Evolutionary conservation across 2,888 invertebrate species (phyloP), one percentile per base, ranked within the genome.

Genomic region (Zeuzera pyrina): DNA sequence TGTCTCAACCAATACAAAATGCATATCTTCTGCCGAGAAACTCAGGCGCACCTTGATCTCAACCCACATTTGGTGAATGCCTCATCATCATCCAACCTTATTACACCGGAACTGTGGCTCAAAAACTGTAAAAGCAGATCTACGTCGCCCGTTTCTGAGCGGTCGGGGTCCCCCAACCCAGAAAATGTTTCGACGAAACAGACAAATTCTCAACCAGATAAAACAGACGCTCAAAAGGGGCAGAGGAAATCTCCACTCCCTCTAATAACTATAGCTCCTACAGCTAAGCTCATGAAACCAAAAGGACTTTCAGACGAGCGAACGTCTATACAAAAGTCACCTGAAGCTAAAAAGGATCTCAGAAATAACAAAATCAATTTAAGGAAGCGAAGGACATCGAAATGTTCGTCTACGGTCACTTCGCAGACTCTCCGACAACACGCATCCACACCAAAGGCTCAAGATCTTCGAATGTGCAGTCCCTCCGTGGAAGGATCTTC

Each of bases 1-100:
- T 97, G 96, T 60, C 85, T 96, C 45, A 96, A 95, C 64, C 95
- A 96, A 71, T 97, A 96, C 86, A 96, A 97, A 84, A 96, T 97
- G 95, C 94, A 95, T 69, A 95, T 96, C 43, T 97, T 97, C 77
- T 96, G 96, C 74, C 89, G 92, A 30, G 96, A 96, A 77, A 95
- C 96, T 3, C 92, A 94, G 63, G 95, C 95, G 4, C 95, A 95
- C 64, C 86, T 96, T 36, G 93, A 95, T 62, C 88, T 95, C 69
- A 90, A 91, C 64, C 92, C 92, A 1, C 92, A 92, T 63, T 72
- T 91, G 48, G 88, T 79, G 45, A 78, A 64, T 52, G 73, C 73
- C 30, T 58, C 84, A 4, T 76, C 84, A 11, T 57, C 83, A 14
- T 69, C 84, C 36, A 85, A 78, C 46, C 78, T 95, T 27, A 96